Conservation (phyloP, 2,888 invertebrate genomes). For the Cinara cedri region DNA sequence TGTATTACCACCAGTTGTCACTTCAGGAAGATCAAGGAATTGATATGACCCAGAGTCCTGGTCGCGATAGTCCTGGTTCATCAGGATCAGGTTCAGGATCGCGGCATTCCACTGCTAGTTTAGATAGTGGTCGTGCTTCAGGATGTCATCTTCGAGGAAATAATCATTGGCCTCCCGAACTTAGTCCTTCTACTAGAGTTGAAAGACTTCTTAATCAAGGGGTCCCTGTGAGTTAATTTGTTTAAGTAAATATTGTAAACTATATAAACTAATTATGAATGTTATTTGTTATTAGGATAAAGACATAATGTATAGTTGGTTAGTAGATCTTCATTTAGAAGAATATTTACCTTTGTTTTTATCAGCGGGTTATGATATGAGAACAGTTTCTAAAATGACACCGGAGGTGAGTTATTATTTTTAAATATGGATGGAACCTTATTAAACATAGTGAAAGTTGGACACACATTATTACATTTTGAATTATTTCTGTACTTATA, state of each 20-base stretch:
- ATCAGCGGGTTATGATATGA: slow-evolving; percentile 95
- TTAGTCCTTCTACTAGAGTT: slow-evolving; percentile 77
- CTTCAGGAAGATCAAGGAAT: slow-evolving; percentile 87
- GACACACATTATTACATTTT: neutral
- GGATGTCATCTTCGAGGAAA: slow-evolving; percentile 62
- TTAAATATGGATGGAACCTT: neutral
- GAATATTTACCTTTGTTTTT: slow-evolving; percentile 93
- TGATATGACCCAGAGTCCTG: slow-evolving; percentile 88
- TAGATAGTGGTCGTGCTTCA: slow-evolving; percentile 87
- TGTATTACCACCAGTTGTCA: slow-evolving; percentile 81
- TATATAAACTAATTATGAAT: slow-evolving; percentile 3
- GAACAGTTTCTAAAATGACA: slow-evolving; percentile 98
- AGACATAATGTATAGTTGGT: slow-evolving; percentile 93
- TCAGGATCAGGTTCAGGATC: slow-evolving; percentile 87
- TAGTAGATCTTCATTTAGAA: slow-evolving; percentile 91
- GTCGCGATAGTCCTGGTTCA: slow-evolving; percentile 90
- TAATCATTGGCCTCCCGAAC: slow-evolving; percentile 64
- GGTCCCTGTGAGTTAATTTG: slow-evolving; percentile 68
- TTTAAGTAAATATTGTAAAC: neutral
- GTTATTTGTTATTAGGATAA: slow-evolving; percentile 72
- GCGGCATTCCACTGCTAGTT: slow-evolving; percentile 84
- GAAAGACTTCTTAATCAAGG: slow-evolving; percentile 79
- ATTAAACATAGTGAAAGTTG: neutral
- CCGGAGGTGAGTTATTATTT: slow-evolving; percentile 74
- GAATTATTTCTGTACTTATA: neutral